A percentile compares a stretch with the other conserved stretches of the same genome.
Evolutionary conservation across 2,113 vertebrate genomes (phyloP).

Genomic region (Daubentonia madagascariensis): DNA sequence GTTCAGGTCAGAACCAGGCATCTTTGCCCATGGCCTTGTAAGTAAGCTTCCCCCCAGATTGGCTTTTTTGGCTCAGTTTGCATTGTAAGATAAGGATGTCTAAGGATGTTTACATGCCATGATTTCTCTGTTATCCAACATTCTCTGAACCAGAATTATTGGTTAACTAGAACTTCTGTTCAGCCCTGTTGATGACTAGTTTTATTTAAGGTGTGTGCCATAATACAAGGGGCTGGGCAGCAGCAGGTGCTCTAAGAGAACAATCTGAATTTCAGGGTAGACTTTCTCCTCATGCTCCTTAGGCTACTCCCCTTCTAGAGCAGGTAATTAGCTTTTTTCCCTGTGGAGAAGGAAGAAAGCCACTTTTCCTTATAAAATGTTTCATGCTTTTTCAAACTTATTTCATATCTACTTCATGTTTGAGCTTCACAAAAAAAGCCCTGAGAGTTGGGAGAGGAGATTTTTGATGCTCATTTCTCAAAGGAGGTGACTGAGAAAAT

Average conservation of each 20-base stretch:
- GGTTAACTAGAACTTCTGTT: neutral
- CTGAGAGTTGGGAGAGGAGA: neutral
- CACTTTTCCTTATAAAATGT: neutral
- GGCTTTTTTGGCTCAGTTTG: neutral
- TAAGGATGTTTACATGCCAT: neutral
- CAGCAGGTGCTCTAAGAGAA: neutral
- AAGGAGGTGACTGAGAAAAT: neutral
- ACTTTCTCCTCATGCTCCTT: neutral
- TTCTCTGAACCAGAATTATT: neutral
- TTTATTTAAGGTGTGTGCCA: neutral
- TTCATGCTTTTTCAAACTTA: neutral
- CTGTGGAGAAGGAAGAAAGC: neutral
- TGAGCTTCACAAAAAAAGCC: neutral
- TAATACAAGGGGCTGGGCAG: neutral
- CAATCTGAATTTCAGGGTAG: neutral
- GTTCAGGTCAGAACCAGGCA: conserved; percentile 28
- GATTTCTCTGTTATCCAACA: neutral
- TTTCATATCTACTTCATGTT: neutral
- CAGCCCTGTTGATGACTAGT: neutral
- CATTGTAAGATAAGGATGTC: neutral
- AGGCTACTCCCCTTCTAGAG: neutral
- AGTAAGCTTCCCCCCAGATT: conserved; percentile 16
- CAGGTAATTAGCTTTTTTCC: neutral
- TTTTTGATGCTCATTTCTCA: neutral
- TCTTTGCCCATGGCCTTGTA: conserved; percentile 21